These are phyloP conservation scores for Rutilus rutilus DNA, from an alignment of 2,113 vertebrate genomes.

Conservation along the genomic window DNA sequence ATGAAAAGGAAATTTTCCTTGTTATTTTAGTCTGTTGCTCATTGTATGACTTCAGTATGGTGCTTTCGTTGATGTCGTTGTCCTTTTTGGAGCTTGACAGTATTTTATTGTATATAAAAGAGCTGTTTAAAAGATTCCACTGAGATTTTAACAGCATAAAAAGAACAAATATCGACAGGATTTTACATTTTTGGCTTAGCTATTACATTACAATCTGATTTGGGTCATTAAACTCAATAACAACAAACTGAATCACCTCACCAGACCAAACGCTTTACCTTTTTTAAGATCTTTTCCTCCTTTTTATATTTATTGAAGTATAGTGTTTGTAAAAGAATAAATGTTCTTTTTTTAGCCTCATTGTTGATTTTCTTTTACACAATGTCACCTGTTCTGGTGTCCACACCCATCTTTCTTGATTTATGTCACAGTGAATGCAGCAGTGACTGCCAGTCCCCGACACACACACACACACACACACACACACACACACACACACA, in stretches of 20 bases:
- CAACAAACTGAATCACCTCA: background rate
- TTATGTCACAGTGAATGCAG: constrained; percentile 41
- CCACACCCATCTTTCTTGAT: constrained; percentile 47
- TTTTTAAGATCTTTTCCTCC: background rate
- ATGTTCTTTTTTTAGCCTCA: constrained; percentile 22
- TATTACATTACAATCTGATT: background rate
- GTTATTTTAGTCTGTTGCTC: background rate
- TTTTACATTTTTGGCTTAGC: background rate
- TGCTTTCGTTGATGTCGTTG: background rate
- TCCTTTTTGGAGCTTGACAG: background rate
- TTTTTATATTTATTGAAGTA: background rate
- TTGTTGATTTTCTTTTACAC: constrained; percentile 14
- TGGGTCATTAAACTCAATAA: background rate
- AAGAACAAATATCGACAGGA: background rate
- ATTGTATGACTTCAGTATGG: background rate
- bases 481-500: background rate
- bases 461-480: background rate
- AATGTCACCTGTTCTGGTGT: constrained; percentile 13
- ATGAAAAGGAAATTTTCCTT: background rate
- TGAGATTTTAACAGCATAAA: background rate
- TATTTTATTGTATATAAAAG: background rate
- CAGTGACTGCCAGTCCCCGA: background rate
- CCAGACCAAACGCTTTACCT: too few relatives aligned
- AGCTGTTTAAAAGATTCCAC: background rate
- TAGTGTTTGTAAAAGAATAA: constrained; percentile 6